Conservation (phyloP, 2,797 vertebrate species). For the Hyperoplus immaculatus region DNA sequence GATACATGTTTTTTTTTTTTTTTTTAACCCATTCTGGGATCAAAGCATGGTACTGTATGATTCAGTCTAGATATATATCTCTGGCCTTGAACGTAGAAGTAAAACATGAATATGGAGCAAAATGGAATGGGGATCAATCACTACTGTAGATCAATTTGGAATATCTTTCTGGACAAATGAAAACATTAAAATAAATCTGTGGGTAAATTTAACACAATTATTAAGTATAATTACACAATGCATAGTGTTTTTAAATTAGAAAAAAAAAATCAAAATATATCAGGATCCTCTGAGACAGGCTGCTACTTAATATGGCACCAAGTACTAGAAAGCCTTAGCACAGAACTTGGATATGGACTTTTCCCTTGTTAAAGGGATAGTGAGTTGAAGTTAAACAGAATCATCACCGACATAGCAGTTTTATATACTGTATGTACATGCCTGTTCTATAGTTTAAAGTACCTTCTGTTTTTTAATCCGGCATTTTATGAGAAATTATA, state of each 20-base stretch:
- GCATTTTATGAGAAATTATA: not conserved
- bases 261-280: not conserved
- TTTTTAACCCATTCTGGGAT: not conserved
- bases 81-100: not conserved
- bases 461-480: not conserved
- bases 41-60: not conserved
- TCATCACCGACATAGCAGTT: not conserved
- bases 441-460: not conserved
- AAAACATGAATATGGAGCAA: not conserved
- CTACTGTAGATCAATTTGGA: not conserved
- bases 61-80: not conserved
- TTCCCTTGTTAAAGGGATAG: not conserved
- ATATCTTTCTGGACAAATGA: not conserved
- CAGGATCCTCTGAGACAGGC: slow-evolving; percentile 2
- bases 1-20: slow-evolving; percentile 1
- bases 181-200: not conserved
- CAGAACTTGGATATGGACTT: not conserved
- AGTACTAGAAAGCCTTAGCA: not conserved
- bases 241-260: not conserved
- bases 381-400: not conserved
- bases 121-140: not conserved
- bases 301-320: not conserved
- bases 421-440: not conserved
- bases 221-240: not conserved
- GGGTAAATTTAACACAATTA: not conserved